Evolutionary conservation across 1,140 invertebrate species (phyloP), one percentile per base, ranked within the genome.

Genomic region (Myzus persicae): DNA sequence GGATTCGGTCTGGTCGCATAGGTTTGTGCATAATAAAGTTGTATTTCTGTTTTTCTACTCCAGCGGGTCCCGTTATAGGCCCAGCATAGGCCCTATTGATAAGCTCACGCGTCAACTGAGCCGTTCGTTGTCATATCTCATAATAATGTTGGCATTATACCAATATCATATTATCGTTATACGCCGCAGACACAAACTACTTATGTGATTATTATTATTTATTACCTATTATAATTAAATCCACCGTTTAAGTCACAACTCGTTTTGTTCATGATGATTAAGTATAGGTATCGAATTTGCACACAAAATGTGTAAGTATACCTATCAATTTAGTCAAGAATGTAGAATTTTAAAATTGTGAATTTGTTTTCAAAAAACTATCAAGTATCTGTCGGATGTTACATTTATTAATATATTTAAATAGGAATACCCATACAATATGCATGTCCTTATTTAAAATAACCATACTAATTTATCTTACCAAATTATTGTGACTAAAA

Each of bases 1-100:
- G 4, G 94, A 94, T 76, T 84, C 90, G 18, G 93, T 94, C 4
- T 94, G 94, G 94, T 93, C 93, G 24, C 90, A 93, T 18, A 91
- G 89, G 90, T 91, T 51, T 20, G 87, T 89, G 11, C 46, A 31
- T 40, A 36, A 38, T 38, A 67, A n/a, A 67, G 42, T 14, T 9
- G 31, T 59, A 59, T 59, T 31, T 31, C 31, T 31, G n/a, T n/a
- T n/a, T n/a, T n/a, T n/a, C n/a, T n/a, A n/a, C n/a, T n/a, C n/a
- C n/a, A n/a, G n/a, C n/a, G n/a, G n/a, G n/a, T n/a, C n/a, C n/a
- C n/a, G n/a, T n/a, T n/a, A n/a, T n/a, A n/a, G n/a, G n/a, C n/a
- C n/a, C n/a, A n/a, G n/a, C n/a, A n/a, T n/a, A n/a, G n/a, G n/a
- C n/a, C 11, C 20, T 51, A 51, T 51, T 51, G 48, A 51, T 51